Percentiles rank a stretch among this genome's conserved stretches.
These are phyloP conservation scores for Rhagonycha lutea DNA, from an alignment of 2,888 invertebrate genomes.

Conservation along the genomic window DNA sequence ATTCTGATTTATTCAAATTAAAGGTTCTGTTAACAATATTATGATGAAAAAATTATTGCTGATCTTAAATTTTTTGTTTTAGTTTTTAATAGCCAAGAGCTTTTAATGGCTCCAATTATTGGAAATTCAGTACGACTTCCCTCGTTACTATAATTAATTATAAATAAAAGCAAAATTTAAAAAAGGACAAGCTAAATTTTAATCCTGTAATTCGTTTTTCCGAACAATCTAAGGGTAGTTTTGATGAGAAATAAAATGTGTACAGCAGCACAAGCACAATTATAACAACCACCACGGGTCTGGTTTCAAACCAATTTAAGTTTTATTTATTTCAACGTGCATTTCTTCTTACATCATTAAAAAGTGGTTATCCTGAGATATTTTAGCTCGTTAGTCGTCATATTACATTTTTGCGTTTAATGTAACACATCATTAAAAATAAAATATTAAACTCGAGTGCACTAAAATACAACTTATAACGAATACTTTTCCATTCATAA, in stretches of 20 bases:
- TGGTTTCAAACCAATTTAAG: conserved; percentile 1
- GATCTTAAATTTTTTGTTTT: not conserved
- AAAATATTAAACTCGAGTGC: not conserved
- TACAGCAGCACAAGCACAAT: not conserved
- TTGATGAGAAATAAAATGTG: not conserved
- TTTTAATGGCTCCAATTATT: not conserved
- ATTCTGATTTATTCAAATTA: too few species aligned
- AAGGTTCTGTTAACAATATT: too few species aligned
- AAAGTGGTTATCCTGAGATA: not conserved
- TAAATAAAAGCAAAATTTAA: not conserved
- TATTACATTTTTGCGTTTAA: not conserved
- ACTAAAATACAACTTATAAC: not conserved
- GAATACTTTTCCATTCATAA: not conserved
- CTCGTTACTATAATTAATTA: not conserved
- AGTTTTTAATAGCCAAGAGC: not conserved
- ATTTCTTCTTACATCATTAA: not conserved
- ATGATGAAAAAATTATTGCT: too few species aligned
- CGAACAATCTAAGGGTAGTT: not conserved
- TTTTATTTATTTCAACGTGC: not conserved
- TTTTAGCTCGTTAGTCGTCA: not conserved
- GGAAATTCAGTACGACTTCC: not conserved
- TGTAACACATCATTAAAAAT: not conserved
- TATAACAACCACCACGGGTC: not conserved
- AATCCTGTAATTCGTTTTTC: not conserved
- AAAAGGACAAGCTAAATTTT: not conserved